Conservation (phyloP, 2,888 invertebrate genomes). For the Cephus sareptanus region DNA sequence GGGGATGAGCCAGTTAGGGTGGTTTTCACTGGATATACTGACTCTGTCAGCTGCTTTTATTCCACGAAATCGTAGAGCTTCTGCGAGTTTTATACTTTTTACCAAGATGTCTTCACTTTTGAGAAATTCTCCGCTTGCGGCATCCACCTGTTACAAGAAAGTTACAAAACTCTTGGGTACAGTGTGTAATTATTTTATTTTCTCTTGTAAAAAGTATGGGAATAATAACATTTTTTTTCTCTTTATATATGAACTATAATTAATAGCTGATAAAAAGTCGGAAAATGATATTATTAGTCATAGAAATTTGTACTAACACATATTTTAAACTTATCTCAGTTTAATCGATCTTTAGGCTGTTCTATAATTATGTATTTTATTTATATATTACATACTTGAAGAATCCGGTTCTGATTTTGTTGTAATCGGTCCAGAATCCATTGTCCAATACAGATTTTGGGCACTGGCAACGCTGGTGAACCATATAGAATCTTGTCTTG, state of each 20-base stretch:
- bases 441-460: constrained; percentile 25
- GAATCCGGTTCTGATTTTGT: constrained; percentile 17
- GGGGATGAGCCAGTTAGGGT: constrained; percentile 35
- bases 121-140: constrained; percentile 30
- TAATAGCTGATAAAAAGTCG: not conserved
- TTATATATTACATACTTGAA: constrained; percentile 19
- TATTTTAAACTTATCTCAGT: not conserved
- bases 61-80: constrained; percentile 30
- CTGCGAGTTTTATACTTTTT: constrained; percentile 36
- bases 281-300: not conserved
- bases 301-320: not conserved
- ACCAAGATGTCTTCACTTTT: constrained; percentile 37
- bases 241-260: not conserved
- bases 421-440: constrained; percentile 26
- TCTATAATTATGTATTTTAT: not conserved
- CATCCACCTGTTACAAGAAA: constrained; percentile 33
- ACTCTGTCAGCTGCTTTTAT: constrained; percentile 40
- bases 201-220: not conserved
- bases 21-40: constrained; percentile 40
- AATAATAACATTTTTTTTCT: not conserved
- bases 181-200: not conserved
- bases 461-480: constrained; percentile 2
- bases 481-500: constrained; percentile 15
- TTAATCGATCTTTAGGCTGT: not conserved
- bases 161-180: not conserved